Evolutionary conservation across 53 echinoderm and acorn worm species (phyloP), one percentile per base, ranked within the genome.

Genomic region (Stichopus horrens): DNA sequence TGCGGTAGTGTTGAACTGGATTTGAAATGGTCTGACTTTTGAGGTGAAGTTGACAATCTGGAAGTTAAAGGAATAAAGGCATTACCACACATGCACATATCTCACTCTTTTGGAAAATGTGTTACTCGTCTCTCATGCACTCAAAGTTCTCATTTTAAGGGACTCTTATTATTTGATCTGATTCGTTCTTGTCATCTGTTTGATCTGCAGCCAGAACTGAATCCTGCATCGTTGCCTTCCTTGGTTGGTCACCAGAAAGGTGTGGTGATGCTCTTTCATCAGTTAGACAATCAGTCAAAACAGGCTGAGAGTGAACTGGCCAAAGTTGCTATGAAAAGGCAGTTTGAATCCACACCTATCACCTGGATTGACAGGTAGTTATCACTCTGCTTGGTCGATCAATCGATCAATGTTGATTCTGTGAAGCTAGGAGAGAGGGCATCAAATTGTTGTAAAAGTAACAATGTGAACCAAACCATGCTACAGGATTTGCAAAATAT

Each of bases 221-320:
- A 83, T 23, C 91, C 93, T 21, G 86, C 93, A 60, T 93, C 59
- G 51, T 79, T 96, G 88, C 94, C 96, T 8, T 58, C 74, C 11
- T 88, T 89, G 57, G 59, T 93, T 18, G 88, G 79, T 21, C 65
- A 78, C 23, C 88, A 83, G n/a, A 80, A 83, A 74, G 89, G 90
- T 16, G 90, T 96, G 78, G 65, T 94, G 68, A 94, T 96, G 52
- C 90, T 96, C 88, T 96, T 96, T 88, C 91, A 92, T 83, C 88
- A 90, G 60, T 53, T 76, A 73, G 92, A 93, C 55, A 21, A 83
- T 8, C 83, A 91, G 82, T 94, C 94, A 11, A 76, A 73, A 13
- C 37, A 68, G n/a, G 94, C 94, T 53, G 91, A 79, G 16, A 79
- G 8, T 79, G 55, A 93, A 14, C 74, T 93, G 9, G 93, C 91